Evolutionary conservation across 2,113 vertebrate genomes (phyloP).

Genomic region (Mirza zaza): DNA sequence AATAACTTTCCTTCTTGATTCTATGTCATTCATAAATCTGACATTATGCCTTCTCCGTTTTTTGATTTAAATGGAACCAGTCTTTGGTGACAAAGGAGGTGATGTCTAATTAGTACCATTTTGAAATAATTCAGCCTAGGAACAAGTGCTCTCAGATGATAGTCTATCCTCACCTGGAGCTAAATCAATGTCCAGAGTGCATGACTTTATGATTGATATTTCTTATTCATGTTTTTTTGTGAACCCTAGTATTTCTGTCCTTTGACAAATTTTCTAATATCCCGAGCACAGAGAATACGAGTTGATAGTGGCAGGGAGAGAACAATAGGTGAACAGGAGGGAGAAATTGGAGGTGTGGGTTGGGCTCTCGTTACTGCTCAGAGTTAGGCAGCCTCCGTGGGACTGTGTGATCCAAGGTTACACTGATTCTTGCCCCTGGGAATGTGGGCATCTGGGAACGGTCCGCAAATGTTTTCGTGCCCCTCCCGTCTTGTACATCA

Average conservation of each 20-base stretch:
- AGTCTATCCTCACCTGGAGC: neutral
- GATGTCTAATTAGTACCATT: neutral
- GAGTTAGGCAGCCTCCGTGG: neutral
- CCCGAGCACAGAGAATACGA: neutral
- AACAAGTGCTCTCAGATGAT: neutral
- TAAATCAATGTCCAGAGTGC: neutral
- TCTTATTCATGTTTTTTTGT: neutral
- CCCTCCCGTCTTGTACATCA: constrained; percentile 13
- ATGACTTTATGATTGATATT: neutral
- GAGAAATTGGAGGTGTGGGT: neutral
- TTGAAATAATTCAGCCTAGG: neutral
- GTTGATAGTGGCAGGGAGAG: neutral
- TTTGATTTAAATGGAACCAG: neutral
- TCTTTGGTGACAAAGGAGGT: neutral
- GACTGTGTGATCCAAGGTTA: neutral
- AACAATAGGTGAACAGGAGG: neutral
- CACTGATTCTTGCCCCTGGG: constrained; percentile 22
- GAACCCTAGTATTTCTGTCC: neutral
- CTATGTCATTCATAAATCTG: neutral
- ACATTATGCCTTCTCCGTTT: neutral
- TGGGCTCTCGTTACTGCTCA: neutral
- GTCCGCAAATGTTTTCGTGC: neutral
- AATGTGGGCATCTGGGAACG: constrained; percentile 28
- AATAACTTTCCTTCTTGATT: neutral
- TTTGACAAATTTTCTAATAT: neutral